A percentile compares a stretch with the other conserved stretches of the same genome.
These are phyloP conservation scores for Phrixothrix hirtus DNA, from an alignment of 2,888 invertebrate species.

Conservation along the genomic window DNA sequence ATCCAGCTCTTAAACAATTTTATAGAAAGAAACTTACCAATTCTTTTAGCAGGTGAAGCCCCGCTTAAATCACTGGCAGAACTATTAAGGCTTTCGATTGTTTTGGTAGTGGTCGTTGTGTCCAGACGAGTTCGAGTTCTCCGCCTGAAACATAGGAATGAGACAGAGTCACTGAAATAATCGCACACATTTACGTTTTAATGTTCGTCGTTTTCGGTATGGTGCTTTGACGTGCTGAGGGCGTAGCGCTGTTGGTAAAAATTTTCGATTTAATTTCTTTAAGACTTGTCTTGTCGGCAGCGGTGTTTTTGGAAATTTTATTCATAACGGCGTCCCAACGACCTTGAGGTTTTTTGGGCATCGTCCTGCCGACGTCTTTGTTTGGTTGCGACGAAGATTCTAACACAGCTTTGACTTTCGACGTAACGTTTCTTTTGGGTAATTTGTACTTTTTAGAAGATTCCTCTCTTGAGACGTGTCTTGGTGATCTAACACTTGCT, in stretches of 20 bases:
- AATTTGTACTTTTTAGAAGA: constrained; percentile 73
- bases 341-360: constrained; percentile 62
- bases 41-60: constrained; percentile 50
- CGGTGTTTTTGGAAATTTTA: constrained; percentile 74
- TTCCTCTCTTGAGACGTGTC: constrained; percentile 54
- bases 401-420: constrained; percentile 75
- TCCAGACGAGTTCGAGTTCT: constrained; percentile 59
- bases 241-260: constrained; percentile 41
- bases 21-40: constrained; percentile 57
- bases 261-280: constrained; percentile 88
- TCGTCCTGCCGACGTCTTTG: constrained; percentile 60
- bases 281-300: constrained; percentile 66
- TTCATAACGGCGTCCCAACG: constrained; percentile 86
- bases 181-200: constrained; percentile 46
- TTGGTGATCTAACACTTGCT: constrained; percentile 46
- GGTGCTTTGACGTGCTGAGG: constrained; percentile 25
- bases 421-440: constrained; percentile 76
- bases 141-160: constrained; percentile 49
- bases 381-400: constrained; percentile 59
- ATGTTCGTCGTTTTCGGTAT: constrained; percentile 43
- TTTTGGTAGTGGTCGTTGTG: constrained; percentile 62
- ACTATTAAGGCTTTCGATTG: constrained; percentile 65
- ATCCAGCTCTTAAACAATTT: no score
- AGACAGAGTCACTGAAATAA: not conserved
- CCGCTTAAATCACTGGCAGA: constrained; percentile 73